These are phyloP conservation scores for Diaprepes abbreviatus DNA, from an alignment of 2,888 invertebrate species.

Conservation along the genomic window DNA sequence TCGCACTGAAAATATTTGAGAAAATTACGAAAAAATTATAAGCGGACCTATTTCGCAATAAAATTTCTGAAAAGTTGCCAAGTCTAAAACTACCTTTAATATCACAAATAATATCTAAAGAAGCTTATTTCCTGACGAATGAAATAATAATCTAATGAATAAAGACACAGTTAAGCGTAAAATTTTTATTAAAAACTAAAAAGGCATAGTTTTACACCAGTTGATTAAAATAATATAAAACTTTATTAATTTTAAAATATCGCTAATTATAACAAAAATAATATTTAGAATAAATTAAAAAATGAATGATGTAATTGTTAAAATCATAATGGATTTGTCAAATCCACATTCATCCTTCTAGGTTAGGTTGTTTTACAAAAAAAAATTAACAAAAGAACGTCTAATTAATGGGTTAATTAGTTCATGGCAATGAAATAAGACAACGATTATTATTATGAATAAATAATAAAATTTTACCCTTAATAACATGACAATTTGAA, in stretches of 20 bases:
- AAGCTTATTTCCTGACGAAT: too few species aligned
- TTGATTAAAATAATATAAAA: neutral
- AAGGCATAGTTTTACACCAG: neutral
- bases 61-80: too few species aligned
- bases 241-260: neutral
- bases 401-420: too few species aligned
- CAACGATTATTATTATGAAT: too few species aligned
- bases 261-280: neutral
- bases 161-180: slow-evolving; percentile 2
- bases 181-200: slow-evolving; percentile 6
- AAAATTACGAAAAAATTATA: too few species aligned
- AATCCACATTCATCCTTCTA: neutral
- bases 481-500: too few species aligned
- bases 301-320: neutral
- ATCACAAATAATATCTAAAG: too few species aligned
- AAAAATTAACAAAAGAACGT: neutral
- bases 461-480: too few species aligned
- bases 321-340: neutral
- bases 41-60: too few species aligned
- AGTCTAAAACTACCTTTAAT: too few species aligned
- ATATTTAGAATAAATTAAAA: neutral
- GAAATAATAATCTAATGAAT: neutral
- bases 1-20: too few species aligned
- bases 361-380: neutral
- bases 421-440: too few species aligned